Percentiles rank a stretch among this genome's conserved stretches.
Evolutionary conservation across 2,888 invertebrate species (phyloP).

Genomic region (Athripsodes cinereus): DNA sequence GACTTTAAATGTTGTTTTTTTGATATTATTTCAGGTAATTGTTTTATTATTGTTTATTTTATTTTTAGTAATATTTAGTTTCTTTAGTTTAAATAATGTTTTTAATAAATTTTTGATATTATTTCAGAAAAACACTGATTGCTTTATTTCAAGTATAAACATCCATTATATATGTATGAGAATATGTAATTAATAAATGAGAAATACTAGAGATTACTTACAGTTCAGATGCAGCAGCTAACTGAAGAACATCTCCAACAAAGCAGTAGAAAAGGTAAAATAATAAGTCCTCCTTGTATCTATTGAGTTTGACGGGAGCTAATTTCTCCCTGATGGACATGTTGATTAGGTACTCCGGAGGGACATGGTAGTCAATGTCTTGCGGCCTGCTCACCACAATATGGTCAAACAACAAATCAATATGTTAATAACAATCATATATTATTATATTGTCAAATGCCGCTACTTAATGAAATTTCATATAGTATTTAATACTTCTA

Average conservation of each 20-base stretch:
- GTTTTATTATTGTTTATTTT: too few relatives aligned
- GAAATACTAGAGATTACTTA: constrained; percentile 64
- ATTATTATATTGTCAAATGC: too few relatives aligned
- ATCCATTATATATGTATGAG: too few relatives aligned
- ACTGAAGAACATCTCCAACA: constrained; percentile 95
- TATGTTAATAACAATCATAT: neutral
- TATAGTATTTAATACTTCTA: neutral
- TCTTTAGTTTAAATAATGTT: too few relatives aligned
- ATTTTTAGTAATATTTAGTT: too few relatives aligned
- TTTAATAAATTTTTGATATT: too few relatives aligned
- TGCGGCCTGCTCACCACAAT: constrained; percentile 66
- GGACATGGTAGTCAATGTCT: constrained; percentile 97
- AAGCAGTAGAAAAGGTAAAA: constrained; percentile 99
- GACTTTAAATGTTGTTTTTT: too few relatives aligned
- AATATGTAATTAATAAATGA: neutral
- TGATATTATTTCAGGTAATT: too few relatives aligned
- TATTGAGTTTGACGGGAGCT: constrained; percentile 91
- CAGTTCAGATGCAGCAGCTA: constrained; percentile 96
- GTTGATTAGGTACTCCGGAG: constrained; percentile 98
- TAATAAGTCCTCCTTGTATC: constrained; percentile 97
- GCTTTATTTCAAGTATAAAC: too few relatives aligned
- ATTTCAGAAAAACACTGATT: too few relatives aligned
- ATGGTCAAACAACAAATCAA: neutral
- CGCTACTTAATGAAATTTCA: too few relatives aligned
- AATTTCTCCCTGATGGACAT: constrained; percentile 92